phyloP scores from a whole-genome alignment of 2,888 invertebrate genomes.

The Tenthredo amoena region DNA sequence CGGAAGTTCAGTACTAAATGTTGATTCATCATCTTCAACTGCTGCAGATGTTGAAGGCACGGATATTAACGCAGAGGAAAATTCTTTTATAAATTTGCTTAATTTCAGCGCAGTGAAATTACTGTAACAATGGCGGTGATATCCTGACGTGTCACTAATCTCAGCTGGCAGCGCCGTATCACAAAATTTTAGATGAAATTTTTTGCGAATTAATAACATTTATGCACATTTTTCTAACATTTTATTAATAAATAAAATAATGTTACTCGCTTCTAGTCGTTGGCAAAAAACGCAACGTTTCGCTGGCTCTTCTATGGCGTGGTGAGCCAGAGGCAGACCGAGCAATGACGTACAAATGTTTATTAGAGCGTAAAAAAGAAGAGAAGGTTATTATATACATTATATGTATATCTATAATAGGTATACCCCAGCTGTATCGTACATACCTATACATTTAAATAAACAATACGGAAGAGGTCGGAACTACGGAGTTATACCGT shows the following conservation, averaged over 20 bases:
- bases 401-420: no score
- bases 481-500: no score
- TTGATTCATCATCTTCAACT: no score
- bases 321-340: conserved; percentile 5
- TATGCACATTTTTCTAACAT: not conserved
- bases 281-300: conserved; percentile 2
- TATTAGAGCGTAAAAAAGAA: no score
- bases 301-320: conserved; percentile 1
- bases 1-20: no score
- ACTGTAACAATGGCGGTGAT: conserved; percentile 17
- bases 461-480: no score
- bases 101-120: conserved; percentile 14
- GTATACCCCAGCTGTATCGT: no score
- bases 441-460: no score
- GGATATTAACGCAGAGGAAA: not conserved
- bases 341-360: not conserved
- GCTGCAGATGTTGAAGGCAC: not conserved
- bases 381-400: no score
- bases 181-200: not conserved
- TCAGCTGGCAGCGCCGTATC: not conserved
- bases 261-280: not conserved
- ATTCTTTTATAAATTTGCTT: not conserved
- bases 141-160: not conserved
- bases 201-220: not conserved
- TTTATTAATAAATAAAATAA: not conserved